Base-by-base conservation (phyloP, 2,888 invertebrate species). In the Melinaea marsaeus region DNA sequence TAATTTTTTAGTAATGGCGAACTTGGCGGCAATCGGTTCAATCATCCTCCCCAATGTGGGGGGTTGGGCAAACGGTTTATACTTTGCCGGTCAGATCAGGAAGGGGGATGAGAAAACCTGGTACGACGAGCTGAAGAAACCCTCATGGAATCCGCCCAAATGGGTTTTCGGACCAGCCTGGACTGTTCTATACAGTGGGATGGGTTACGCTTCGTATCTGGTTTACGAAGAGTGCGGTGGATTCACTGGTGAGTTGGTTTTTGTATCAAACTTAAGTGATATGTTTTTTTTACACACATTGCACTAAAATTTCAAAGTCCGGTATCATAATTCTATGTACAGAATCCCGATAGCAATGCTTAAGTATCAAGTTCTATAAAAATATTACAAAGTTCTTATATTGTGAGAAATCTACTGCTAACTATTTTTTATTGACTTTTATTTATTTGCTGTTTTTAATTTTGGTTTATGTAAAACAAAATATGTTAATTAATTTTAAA, bases 191-290 rank as follows among this genome's bases (percentile, higher is more conserved):
- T 97, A 97, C 81, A 92, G 94, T 57, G 90, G 94, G 3, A 96
- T 97, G 94, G 97, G 97, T 1, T 96, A 95, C 74, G 96, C 96
- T 11, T 96, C 96, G 0, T 97, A 96, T 77, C 79, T 97, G 67
- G 95, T 97, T 0, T 95, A 93, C 88, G 92, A 93, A 66, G 95
- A 96, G 74, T 95, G 95, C 2, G 95, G 94, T 61, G 96, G 96
- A 34, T 94, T 95, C 73, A 83, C 90, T 71, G 94, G 93, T 92
- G 73, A 78, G 74, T 46, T 48, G 1, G 7, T 42, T 37, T 4
- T 37, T 7, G 7, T 37, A 37, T 2, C 4, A 37, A 37, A 37
- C 1, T 42, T 3, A 42, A 42, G 42, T 42, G 42, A 22, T 22
- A 22, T 22, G 22, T 22, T 22, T 22, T 22, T 22, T 22, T 22